Conservation (phyloP, 1,140 invertebrate species). For the Pogonomyrmex californicus region DNA sequence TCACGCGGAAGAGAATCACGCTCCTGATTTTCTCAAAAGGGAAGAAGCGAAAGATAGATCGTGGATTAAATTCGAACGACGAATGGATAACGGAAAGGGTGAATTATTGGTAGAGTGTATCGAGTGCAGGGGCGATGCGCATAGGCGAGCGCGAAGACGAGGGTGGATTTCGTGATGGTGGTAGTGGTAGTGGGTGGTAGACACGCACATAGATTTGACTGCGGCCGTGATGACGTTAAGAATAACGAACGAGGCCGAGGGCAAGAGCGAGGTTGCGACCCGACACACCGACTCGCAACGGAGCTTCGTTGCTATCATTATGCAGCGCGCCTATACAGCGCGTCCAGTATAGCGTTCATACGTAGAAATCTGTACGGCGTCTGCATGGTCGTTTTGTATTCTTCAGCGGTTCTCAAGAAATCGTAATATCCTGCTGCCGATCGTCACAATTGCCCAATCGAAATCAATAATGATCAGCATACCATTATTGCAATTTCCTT, state of each 20-base stretch:
- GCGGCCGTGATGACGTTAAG: slow-evolving; percentile 67
- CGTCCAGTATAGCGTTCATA: slow-evolving; percentile 18
- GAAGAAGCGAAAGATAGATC: neutral
- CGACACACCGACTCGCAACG: slow-evolving; percentile 53
- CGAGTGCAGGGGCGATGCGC: neutral
- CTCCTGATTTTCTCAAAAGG: neutral
- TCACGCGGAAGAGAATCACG: neutral
- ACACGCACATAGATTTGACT: slow-evolving; percentile 70
- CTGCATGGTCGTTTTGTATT: neutral
- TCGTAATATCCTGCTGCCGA: neutral
- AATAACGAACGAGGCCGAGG: slow-evolving; percentile 74
- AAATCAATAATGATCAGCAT: neutral
- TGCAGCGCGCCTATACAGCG: slow-evolving; percentile 25
- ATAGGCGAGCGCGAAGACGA: neutral
- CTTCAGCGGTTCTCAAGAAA: slow-evolving; percentile 47
- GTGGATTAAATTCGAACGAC: slow-evolving; percentile 6
- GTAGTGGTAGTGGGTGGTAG: slow-evolving; percentile 6
- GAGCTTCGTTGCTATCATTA: slow-evolving; percentile 62
- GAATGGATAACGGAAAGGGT: slow-evolving; percentile 13
- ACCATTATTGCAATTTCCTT: neutral
- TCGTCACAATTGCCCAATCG: neutral
- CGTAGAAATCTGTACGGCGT: slow-evolving; percentile 36
- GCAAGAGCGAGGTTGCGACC: slow-evolving; percentile 72
- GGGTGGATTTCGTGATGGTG: neutral
- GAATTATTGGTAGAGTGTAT: slow-evolving; percentile 20